Evolutionary conservation across 2,888 invertebrate genomes (phyloP), one percentile per base, ranked within the genome.

Genomic region (Galerucella calmariensis): DNA sequence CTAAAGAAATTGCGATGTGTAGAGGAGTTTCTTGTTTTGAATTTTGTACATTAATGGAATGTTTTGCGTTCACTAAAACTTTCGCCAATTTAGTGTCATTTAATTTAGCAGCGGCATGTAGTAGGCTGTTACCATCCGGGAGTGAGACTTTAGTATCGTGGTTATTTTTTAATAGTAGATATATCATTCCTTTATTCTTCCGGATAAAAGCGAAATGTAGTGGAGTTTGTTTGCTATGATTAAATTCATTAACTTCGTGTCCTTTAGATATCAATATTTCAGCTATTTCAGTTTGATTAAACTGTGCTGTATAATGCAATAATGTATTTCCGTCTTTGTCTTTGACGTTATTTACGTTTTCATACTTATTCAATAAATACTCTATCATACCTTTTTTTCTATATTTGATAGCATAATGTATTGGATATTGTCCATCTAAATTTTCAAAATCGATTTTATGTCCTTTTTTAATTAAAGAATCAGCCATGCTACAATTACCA

Each of bases 381-480:
- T 72, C 48, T 11, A 44, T 20, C 20, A 67, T 61, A 20, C 27
- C 65, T 14, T 14, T 41, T n/a, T 61, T 48, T 51, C 53, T 67
- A 1, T 10, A 9, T 24, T n/a, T 10, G 67, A 61, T 46, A 16
- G 72, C 67, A 41, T 48, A 61, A 27, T 72, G 72, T 14, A 72
- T 61, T 20, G 67, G 67, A 4, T 61, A 67, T 16, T 46, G 46
- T 3, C 67, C 59, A 9, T 48, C 11, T 5, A 68, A 44, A 44
- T 61, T 56, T 61, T 12, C 56, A 0, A 63, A 14, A n/a, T 69
- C 56, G 5, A 63, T 20, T 20, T 62, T n/a, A 27, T 56, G 56
- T 12, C 63, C 56, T 56, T 68, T 63, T 27, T 63, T n/a, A 10
- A 69, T 27, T 53, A 73, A 41, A n/a, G 63, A 24, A 8, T 24